phyloP scores from a whole-genome alignment of 2,797 vertebrate species.

The Psittacula derbiana region DNA sequence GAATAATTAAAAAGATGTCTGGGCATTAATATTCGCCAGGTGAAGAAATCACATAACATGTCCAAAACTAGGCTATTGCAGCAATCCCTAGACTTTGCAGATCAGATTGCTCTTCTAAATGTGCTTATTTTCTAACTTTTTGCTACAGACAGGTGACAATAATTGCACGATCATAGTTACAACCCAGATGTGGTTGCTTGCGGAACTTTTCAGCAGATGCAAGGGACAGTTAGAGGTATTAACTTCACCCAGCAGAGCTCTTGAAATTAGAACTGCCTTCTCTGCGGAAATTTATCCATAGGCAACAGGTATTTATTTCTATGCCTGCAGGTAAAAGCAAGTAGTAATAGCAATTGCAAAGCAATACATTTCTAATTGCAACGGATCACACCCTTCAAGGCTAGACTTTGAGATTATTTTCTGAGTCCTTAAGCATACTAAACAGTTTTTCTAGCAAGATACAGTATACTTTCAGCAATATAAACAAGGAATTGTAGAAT shows the following conservation, averaged over 20 bases:
- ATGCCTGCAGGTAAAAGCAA: constrained; percentile 44
- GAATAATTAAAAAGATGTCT: background rate
- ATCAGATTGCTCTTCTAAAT: background rate
- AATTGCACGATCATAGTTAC: background rate
- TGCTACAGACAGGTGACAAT: background rate
- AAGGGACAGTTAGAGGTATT: background rate
- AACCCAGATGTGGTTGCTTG: background rate
- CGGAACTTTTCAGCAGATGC: background rate
- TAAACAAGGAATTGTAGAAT: background rate
- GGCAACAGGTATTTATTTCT: constrained; percentile 62
- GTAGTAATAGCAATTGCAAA: constrained; percentile 59
- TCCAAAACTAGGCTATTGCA: background rate
- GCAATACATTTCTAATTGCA: constrained; percentile 65
- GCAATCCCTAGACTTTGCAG: background rate
- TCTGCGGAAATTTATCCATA: constrained; percentile 22
- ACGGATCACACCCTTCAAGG: constrained; percentile 47
- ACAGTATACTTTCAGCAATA: background rate
- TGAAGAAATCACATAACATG: background rate
- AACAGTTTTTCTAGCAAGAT: constrained; percentile 19
- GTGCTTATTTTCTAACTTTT: background rate
- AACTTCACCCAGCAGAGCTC: background rate
- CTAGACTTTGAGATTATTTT: constrained; percentile 49
- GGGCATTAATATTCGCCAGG: background rate
- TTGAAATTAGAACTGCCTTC: constrained; percentile 12
- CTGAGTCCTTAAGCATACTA: constrained; percentile 46